These are phyloP conservation scores for Puntigrus tetrazona DNA, from an alignment of 2,113 vertebrate species.

Conservation along the genomic window DNA sequence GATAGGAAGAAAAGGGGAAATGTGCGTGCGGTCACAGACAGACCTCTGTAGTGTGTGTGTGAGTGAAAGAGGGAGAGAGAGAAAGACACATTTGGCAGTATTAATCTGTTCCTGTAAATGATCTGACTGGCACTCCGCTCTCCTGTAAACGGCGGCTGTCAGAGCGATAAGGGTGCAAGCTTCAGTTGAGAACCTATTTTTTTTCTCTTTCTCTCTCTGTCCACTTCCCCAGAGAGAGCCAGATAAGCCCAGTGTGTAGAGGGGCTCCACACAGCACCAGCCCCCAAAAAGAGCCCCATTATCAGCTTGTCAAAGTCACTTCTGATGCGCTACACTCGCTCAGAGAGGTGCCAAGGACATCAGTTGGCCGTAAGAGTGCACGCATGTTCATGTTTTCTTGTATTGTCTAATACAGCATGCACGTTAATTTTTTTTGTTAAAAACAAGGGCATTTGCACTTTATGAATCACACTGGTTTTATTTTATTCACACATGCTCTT, in stretches of 20 bases:
- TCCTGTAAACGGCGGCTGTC: slow-evolving; percentile 60
- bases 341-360: slow-evolving; percentile 36
- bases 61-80: background rate
- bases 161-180: slow-evolving; percentile 57
- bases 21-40: slow-evolving; percentile 3
- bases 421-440: background rate
- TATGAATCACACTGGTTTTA: background rate
- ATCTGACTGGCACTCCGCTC: slow-evolving; percentile 66
- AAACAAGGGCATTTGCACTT: background rate
- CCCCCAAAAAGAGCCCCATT: slow-evolving; percentile 70
- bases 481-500: background rate
- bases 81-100: slow-evolving; percentile 50
- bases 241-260: slow-evolving; percentile 62
- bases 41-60: slow-evolving; percentile 16
- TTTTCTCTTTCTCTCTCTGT: slow-evolving; percentile 44
- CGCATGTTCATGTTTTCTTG: background rate
- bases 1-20: slow-evolving; percentile 1
- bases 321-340: slow-evolving; percentile 47
- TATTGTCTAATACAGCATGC: background rate
- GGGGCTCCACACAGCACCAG: slow-evolving; percentile 51
- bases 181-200: slow-evolving; percentile 50
- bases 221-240: slow-evolving; percentile 55
- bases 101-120: slow-evolving; percentile 66
- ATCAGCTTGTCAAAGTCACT: slow-evolving; percentile 73
- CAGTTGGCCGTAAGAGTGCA: slow-evolving; percentile 35